Base-by-base conservation (phyloP, 2,888 invertebrate species). In the Parochlus steinenii region DNA sequence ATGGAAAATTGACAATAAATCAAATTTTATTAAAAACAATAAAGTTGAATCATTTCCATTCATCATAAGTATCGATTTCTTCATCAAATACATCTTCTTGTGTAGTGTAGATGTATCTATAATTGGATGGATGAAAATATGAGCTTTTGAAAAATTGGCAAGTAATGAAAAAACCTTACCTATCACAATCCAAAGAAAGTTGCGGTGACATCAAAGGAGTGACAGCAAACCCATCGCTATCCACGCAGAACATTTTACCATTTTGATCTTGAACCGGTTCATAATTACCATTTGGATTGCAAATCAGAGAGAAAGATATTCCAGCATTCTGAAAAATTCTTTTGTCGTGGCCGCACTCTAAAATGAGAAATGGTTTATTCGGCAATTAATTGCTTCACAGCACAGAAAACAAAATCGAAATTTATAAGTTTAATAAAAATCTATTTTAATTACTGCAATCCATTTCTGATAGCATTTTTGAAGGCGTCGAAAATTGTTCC, bases 301-400 rank as follows among this genome's bases (percentile, higher is more conserved):
- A 74, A 11, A 52, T 50, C 46, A 63, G 59, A 6, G 58, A 54
- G 44, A 67, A 60, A 17, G 51, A 48, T 53, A 63, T 56, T 3
- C 65, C 66, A 19, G 51, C 58, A 37, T 56, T 59, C 5, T 56
- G 59, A 54, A 65, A 71, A 38, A 64, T 47, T 41, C 53, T 53
- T 15, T 58, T 55, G 50, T 74, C 74, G 38, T 69, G 62, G n/a
- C 71, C 72, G 50, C 74, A 73, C 50, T 71, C 73, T 73, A 27
- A 16, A 33, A 40, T n/a, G n/a, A n/a, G n/a, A n/a, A n/a, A n/a
- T n/a, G n/a, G 24, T 22, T 14, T 16, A 25, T 32, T 19, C 6
- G 29, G 12, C 25, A 20, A 22, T 5, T 24, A 11, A 25, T 35
- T 22, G 6, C 20, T 18, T 15, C 8, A 41, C 45, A 44, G 40